Conservation (phyloP, 2,113 vertebrate species). For the Mormoops blainvillei region DNA sequence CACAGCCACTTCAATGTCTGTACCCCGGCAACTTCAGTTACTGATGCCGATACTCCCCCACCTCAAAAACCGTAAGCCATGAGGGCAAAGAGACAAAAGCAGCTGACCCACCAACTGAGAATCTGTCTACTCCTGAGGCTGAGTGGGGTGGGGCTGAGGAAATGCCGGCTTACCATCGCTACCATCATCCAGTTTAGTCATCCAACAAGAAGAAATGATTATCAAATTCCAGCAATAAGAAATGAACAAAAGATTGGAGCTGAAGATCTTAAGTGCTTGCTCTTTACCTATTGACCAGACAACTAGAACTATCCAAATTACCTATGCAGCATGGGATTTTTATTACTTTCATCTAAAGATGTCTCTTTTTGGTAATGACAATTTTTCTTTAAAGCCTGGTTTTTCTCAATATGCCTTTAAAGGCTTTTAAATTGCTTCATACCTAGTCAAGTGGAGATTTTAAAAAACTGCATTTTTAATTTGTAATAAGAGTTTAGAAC, state of each 20-base stretch:
- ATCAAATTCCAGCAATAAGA: neutral
- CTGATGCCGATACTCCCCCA: neutral
- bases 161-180: neutral
- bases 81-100: neutral
- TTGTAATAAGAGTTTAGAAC: slow-evolving; percentile 87
- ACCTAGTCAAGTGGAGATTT: slow-evolving; percentile 99
- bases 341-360: no score
- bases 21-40: neutral
- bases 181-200: neutral
- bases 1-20: neutral
- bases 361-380: no score
- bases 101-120: neutral
- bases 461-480: slow-evolving; percentile 99
- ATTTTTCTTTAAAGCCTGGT: slow-evolving; percentile 84
- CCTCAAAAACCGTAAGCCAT: neutral
- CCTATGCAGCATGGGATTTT: no score
- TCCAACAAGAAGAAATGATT: neutral
- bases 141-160: neutral
- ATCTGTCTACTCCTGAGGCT: neutral
- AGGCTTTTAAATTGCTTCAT: slow-evolving; percentile 99
- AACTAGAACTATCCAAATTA: no score
- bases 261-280: neutral
- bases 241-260: neutral
- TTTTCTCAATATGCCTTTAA: slow-evolving; percentile 99
- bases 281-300: neutral